Evolutionary conservation across 2,797 vertebrate species (phyloP).

Genomic region (Gadopsis marmoratus): DNA sequence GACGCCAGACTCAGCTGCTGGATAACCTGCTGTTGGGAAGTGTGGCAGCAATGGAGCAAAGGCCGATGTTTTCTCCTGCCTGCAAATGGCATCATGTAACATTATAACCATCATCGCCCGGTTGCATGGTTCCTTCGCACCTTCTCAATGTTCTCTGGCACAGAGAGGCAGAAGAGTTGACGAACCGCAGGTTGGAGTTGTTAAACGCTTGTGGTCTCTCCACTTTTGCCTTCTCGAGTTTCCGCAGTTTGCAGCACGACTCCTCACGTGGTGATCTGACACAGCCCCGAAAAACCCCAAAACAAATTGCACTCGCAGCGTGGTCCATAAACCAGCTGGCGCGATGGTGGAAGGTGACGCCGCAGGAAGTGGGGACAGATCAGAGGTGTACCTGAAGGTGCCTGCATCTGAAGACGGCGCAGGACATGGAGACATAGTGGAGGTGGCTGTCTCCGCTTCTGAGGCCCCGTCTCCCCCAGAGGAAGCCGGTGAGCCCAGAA

Average conservation of each 20-base stretch:
- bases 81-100: constrained; percentile 47
- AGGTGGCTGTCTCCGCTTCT: not conserved
- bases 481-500: constrained; percentile 24
- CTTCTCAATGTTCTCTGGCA: constrained; percentile 27
- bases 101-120: constrained; percentile 54
- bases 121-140: constrained; percentile 16
- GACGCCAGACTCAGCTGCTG: constrained; percentile 43
- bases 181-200: not conserved
- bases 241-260: no score
- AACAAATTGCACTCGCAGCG: constrained; percentile 18
- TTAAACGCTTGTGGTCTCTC: no score
- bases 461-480: constrained; percentile 23
- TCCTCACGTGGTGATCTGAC: constrained; percentile 56
- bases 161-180: not conserved
- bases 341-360: constrained; percentile 57
- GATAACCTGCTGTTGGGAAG: constrained; percentile 53
- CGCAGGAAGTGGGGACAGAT: constrained; percentile 16
- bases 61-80: constrained; percentile 69
- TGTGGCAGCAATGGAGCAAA: constrained; percentile 71
- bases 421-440: constrained; percentile 14
- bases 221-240: no score
- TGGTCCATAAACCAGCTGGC: constrained; percentile 8
- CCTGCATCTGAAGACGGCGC: not conserved
- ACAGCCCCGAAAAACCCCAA: not conserved
- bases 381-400: constrained; percentile 41